phyloP scores from a whole-genome alignment of 2,797 vertebrate species.

The Podarcis siculus region DNA sequence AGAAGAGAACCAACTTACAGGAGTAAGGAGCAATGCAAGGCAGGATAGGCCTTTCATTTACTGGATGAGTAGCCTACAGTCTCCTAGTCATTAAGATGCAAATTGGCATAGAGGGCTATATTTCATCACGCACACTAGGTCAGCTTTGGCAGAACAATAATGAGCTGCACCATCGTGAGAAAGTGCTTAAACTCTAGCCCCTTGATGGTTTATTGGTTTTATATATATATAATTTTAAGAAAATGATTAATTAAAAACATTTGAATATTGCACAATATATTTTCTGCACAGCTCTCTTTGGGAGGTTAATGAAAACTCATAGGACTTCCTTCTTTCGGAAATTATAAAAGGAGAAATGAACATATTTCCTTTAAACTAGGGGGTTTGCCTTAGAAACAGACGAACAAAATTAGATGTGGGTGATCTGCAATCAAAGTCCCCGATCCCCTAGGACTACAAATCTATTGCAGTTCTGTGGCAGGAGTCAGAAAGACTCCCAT shows the following conservation, averaged over 20 bases:
- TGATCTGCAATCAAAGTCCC: not conserved
- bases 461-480: no score
- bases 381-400: not conserved
- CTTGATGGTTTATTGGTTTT: constrained; percentile 52
- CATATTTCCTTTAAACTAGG: not conserved
- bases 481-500: no score
- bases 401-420: not conserved
- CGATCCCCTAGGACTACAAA: no score
- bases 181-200: constrained; percentile 41
- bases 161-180: constrained; percentile 17
- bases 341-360: not conserved
- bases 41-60: constrained; percentile 35
- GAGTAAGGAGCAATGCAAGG: no score
- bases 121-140: constrained; percentile 42
- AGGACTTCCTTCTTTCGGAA: not conserved
- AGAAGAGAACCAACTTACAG: no score
- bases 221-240: not conserved
- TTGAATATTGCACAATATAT: no score
- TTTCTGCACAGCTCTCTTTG: not conserved
- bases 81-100: constrained; percentile 62
- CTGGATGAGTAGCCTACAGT: constrained; percentile 60
- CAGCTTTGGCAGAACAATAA: constrained; percentile 21
- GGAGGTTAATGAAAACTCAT: not conserved
- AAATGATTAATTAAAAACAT: constrained; percentile 6
- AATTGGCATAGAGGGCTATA: constrained; percentile 51